These are phyloP conservation scores for Cichlasoma orientale DNA, from an alignment of 2,797 vertebrate species.

Conservation along the genomic window DNA sequence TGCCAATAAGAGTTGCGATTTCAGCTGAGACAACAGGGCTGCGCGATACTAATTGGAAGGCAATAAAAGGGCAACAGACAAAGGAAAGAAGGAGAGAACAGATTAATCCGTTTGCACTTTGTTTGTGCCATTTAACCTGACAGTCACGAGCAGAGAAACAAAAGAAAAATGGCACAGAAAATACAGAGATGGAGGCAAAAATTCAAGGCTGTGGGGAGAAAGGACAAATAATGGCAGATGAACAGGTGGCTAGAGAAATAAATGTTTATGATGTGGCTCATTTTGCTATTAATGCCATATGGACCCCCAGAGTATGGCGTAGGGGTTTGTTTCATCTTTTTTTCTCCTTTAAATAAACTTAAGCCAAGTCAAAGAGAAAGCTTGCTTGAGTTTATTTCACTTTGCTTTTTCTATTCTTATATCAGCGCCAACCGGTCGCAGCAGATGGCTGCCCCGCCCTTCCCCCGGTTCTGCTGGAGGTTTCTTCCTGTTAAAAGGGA, in stretches of 20 bases:
- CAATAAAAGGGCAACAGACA: background rate
- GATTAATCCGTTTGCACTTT: constrained; percentile 13
- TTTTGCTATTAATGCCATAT: constrained; percentile 50
- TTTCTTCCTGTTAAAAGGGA: too few relatives aligned
- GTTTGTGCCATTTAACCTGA: constrained; percentile 17
- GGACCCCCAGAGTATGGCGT: background rate
- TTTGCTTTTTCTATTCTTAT: background rate
- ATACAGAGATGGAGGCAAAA: background rate
- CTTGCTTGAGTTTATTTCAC: background rate
- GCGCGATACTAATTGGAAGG: background rate
- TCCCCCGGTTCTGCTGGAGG: too few relatives aligned
- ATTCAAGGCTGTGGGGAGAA: background rate
- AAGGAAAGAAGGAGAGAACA: background rate
- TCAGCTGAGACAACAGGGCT: background rate
- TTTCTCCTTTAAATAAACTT: background rate
- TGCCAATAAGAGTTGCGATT: constrained; percentile 7
- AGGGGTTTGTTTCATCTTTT: background rate
- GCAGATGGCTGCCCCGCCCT: too few relatives aligned
- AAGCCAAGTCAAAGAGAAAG: constrained; percentile 6
- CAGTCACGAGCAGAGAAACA: constrained; percentile 11
- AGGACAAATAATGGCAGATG: background rate
- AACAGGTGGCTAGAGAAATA: constrained; percentile 51
- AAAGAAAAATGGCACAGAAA: background rate
- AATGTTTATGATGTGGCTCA: constrained; percentile 30
- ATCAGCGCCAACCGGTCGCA: background rate